Evolutionary conservation across 1,140 invertebrate genomes (phyloP).

Genomic region (Matsumurasca onukii): DNA sequence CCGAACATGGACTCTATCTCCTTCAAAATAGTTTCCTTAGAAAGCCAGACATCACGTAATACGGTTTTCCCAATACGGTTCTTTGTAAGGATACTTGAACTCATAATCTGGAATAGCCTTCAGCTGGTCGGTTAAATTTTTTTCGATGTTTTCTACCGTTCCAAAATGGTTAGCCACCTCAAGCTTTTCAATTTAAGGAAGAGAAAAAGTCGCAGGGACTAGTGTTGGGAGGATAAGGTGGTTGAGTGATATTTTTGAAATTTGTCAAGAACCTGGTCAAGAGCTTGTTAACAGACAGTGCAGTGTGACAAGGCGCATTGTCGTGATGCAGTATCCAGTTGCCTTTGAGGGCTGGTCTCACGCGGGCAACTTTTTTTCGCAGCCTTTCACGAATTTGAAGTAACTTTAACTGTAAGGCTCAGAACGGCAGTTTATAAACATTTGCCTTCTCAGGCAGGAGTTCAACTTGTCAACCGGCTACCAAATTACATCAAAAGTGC

Average conservation of each 20-base stretch:
- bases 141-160: not conserved
- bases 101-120: not conserved
- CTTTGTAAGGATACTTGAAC: not conserved
- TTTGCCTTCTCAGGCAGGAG: too few relatives aligned
- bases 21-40: not conserved
- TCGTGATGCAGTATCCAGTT: not conserved
- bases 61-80: not conserved
- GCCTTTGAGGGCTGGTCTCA: not conserved
- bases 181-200: not conserved
- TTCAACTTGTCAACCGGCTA: too few relatives aligned
- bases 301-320: not conserved
- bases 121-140: slow-evolving; percentile 9
- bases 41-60: not conserved
- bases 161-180: not conserved
- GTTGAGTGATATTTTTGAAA: not conserved
- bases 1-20: not conserved
- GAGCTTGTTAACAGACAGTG: not conserved
- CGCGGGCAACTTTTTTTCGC: not conserved
- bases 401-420: too few relatives aligned
- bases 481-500: too few relatives aligned
- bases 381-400: not conserved
- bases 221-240: not conserved
- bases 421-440: too few relatives aligned
- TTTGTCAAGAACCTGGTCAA: slow-evolving; percentile 1
- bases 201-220: not conserved